phyloP scores from a whole-genome alignment of 1,140 invertebrate species.

The Chironomus tepperi region DNA sequence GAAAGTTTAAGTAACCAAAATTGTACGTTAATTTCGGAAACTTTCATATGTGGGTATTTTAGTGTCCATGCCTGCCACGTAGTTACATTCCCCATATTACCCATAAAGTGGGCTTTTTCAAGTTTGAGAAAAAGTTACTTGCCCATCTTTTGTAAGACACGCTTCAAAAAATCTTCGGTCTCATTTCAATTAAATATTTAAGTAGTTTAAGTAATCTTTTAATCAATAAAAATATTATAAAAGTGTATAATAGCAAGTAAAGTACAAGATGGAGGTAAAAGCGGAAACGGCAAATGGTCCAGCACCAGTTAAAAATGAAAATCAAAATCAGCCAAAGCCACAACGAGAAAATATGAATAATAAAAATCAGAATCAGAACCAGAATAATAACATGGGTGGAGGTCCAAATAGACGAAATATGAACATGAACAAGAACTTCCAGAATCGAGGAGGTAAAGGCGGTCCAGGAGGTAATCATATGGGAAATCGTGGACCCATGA shows the following conservation, averaged over 20 bases:
- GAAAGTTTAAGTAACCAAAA: too few relatives aligned
- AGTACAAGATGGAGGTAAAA: neutral
- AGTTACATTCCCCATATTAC: too few relatives aligned
- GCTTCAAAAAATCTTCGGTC: neutral
- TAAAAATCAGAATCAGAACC: neutral
- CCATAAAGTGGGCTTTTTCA: too few relatives aligned
- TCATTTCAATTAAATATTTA: neutral
- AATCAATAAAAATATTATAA: slow-evolving; percentile 28
- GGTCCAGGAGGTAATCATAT: neutral
- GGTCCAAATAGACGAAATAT: slow-evolving; percentile 25
- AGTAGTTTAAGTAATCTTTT: slow-evolving; percentile 38
- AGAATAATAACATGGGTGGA: slow-evolving; percentile 4
- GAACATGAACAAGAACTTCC: neutral
- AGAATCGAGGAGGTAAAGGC: neutral
- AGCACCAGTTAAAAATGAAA: slow-evolving; percentile 10
- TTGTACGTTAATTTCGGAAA: too few relatives aligned
- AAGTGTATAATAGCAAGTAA: neutral
- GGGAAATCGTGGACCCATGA: neutral
- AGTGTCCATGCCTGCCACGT: too few relatives aligned
- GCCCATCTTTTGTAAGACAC: too few relatives aligned
- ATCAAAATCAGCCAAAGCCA: neutral
- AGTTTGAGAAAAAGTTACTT: too few relatives aligned
- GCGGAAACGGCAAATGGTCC: neutral
- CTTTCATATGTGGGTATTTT: too few relatives aligned
- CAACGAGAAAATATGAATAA: neutral